Evolutionary conservation across 2,113 vertebrate genomes (phyloP), one percentile per base, ranked within the genome.

Genomic region (Fukomys damarensis): DNA sequence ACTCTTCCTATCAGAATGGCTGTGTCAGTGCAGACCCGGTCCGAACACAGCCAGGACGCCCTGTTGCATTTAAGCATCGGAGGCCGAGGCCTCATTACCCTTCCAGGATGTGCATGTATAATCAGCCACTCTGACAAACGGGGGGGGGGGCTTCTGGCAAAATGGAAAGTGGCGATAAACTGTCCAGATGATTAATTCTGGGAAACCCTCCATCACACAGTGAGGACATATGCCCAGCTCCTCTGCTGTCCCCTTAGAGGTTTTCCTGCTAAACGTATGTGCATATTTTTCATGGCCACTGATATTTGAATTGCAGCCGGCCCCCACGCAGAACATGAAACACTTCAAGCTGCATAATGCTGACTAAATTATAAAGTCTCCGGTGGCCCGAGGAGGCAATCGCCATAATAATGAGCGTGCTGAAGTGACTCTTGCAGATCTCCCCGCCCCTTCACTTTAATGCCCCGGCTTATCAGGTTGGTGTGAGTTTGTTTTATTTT

Each of bases 201-300:
- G 80, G 98, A 98, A 98, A 98, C 98, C 98, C 99, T 98, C 98
- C 98, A 98, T 98, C 98, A 98, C 98, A 98, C 98, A 97, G 97
- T 95, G 97, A 98, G 97, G 99, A 99, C 99, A 99, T 99, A 99
- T 99, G 99, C 99, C 99, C 98, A 20, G 99, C 99, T 99, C 98
- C 98, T 98, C 99, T 98, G 98, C 98, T 99, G 99, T 98, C 99
- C 99, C 99, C 99, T 98, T 99, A 99, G 99, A 99, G 99, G 99
- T 99, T 99, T 99, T 99, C 99, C 99, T 99, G 98, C 98, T 99
- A 99, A 99, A 99, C 99, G 98, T 99, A 99, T 99, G 99, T 99
- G 99, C 99, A 99, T 99, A 99, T 99, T 99, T 99, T 99, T 99
- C 99, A 99, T 99, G 99, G 99, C 99, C 98, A 98, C 98, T 99